Percentiles rank a stretch among this genome's conserved stretches.
Evolutionary conservation across 1,140 invertebrate genomes (phyloP).

Genomic region (Bursaphelenchus mucronatus): DNA sequence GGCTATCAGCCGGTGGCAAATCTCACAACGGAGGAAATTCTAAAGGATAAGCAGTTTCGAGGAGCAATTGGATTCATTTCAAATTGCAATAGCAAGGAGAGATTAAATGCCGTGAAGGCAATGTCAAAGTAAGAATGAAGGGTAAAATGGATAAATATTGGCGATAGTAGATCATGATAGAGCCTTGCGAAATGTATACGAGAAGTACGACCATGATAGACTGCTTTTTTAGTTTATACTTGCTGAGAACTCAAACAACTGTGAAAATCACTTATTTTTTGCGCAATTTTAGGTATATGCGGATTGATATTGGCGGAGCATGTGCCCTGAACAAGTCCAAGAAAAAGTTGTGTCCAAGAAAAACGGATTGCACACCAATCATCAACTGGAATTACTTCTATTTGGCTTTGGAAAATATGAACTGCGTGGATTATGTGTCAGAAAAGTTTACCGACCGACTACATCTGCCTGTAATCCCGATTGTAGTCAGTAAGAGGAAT

Average conservation of each 20-base stretch:
- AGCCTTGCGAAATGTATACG: not conserved
- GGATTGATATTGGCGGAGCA: constrained; percentile 14
- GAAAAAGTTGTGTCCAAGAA: constrained; percentile 3
- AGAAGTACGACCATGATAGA: too few relatives aligned
- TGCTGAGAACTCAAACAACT: too few relatives aligned
- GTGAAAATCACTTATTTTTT: constrained; percentile 2
- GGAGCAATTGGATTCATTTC: constrained; percentile 13
- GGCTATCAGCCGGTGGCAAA: constrained; percentile 9
- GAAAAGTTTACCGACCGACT: constrained; percentile 35
- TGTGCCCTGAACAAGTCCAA: not conserved
- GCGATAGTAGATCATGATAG: too few relatives aligned
- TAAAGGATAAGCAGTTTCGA: constrained; percentile 1
- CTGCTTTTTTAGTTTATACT: too few relatives aligned
- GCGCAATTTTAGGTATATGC: constrained; percentile 2
- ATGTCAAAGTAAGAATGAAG: constrained; percentile 13
- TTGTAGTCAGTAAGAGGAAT: constrained; percentile 15
- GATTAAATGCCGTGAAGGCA: not conserved
- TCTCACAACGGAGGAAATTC: not conserved
- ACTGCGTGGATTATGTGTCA: constrained; percentile 46
- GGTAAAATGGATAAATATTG: too few relatives aligned
- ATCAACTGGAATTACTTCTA: constrained; percentile 69
- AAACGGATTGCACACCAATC: not conserved
- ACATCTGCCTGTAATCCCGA: constrained; percentile 10
- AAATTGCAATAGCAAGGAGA: constrained; percentile 9
- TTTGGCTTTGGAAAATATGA: constrained; percentile 70